Conservation (phyloP, 2,113 vertebrate genomes). For the Astatotilapia flaviijosephi region DNA sequence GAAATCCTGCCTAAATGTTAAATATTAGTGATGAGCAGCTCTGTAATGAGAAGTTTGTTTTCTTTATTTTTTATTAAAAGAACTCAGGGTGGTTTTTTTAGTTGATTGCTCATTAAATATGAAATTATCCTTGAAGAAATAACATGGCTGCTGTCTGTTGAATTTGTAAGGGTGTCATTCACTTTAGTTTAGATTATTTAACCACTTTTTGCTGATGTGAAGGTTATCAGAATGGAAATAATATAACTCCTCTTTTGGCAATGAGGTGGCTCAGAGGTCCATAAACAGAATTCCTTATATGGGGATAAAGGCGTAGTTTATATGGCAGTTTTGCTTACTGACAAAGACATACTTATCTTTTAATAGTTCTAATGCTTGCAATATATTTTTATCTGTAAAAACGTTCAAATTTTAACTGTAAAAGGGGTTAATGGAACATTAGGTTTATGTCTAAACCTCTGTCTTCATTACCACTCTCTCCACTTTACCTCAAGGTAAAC, state of each 20-base stretch:
- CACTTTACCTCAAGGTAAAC: not conserved
- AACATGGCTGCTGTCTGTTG: not conserved
- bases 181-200: not conserved
- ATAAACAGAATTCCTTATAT: not conserved
- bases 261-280: not conserved
- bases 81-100: not conserved
- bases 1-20: not conserved
- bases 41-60: not conserved
- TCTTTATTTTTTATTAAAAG: not conserved
- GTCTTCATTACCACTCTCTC: not conserved
- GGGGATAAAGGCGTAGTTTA: not conserved
- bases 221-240: not conserved
- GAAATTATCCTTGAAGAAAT: not conserved
- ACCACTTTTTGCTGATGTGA: not conserved
- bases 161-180: not conserved
- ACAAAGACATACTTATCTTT: not conserved
- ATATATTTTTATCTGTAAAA: not conserved
- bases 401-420: not conserved
- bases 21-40: not conserved
- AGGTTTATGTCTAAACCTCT: accelerated
- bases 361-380: not conserved
- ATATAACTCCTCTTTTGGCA: not conserved
- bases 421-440: not conserved
- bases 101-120: not conserved
- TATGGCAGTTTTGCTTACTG: not conserved